Base-by-base conservation (phyloP, 2,797 vertebrate species). In the Hipposideros larvatus region DNA sequence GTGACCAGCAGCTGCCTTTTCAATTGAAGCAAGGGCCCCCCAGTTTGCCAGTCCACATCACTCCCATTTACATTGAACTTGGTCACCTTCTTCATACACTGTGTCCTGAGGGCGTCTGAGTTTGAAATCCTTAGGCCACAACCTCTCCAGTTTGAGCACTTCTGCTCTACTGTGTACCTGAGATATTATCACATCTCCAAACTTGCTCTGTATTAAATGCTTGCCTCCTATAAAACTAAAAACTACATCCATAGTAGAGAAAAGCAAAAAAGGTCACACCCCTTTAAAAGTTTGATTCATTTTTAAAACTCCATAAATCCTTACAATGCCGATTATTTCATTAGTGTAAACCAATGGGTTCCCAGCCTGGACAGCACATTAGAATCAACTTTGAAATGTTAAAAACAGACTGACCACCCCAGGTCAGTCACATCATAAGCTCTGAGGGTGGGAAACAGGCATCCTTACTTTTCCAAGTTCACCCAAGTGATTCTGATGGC, bases 181-280 rank as follows among this genome's bases (percentile, higher is more conserved):
- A 87, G 26, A 61, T 11, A 34, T 24, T 15, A 63, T 37, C 34
- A 34, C 3, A 41, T 73, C 70, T 83, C 59, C 70, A 61, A 46
- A 90, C 9, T 57, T 73, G 28, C 7, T 88, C 34, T 63, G 31
- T 5, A 43, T 51, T 66, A 65, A 88, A 91, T 0, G 1, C 7
- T 10, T 74, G 79, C n/a, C 34, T 74, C 19, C 21, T 71, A 9
- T 46, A 84, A 75, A 96, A 93, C 48, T 57, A 59, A 91, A 90
- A 94, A 68, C 14, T 34, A 59, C 4, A 68, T 37, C 48, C n/a
- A 80, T 2, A 48, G 6, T 82, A 88, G 19, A 24, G 16, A 83
- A 70, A 74, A 14, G 31, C 55, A 7, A 31, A 74, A 82, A 63
- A 11, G 11, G n/a, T 21, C 18, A 57, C 2, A 24, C 7, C 31